These are phyloP conservation scores for Bucco capensis DNA, from an alignment of 2,113 vertebrate species.

Conservation along the genomic window DNA sequence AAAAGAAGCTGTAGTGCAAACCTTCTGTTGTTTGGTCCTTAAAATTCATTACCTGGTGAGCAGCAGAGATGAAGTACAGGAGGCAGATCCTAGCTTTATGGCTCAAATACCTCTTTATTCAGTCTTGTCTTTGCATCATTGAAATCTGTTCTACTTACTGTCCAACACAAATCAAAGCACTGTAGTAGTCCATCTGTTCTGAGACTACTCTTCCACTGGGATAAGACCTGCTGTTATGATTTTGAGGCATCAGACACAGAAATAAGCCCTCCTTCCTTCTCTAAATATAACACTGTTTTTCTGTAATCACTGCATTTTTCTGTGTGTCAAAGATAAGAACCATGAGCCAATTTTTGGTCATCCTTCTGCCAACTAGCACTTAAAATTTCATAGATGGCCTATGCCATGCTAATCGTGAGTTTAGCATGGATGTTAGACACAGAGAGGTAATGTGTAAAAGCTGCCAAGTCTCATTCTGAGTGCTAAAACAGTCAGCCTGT, in stretches of 20 bases:
- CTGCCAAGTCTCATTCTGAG: slow-evolving; percentile 24
- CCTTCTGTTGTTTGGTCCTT: not conserved
- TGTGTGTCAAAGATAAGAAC: slow-evolving; percentile 53
- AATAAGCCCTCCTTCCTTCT: slow-evolving; percentile 28
- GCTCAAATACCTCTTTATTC: not conserved
- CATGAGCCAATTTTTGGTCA: slow-evolving; percentile 22
- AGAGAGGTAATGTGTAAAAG: not conserved
- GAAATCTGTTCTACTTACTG: slow-evolving; percentile 1
- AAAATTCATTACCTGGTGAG: not conserved
- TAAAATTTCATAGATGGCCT: slow-evolving; percentile 40
- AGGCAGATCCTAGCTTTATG: not conserved
- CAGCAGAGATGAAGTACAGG: not conserved
- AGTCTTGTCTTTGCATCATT: not conserved
- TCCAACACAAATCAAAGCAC: slow-evolving; percentile 27
- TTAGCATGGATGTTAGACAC: slow-evolving; percentile 33
- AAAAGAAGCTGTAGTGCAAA: not conserved
- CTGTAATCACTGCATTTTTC: slow-evolving; percentile 30
- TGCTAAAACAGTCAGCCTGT: not conserved
- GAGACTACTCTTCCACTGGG: slow-evolving; percentile 21
- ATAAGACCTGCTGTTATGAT: slow-evolving; percentile 9
- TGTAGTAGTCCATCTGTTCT: slow-evolving; percentile 17
- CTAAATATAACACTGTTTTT: slow-evolving; percentile 4
- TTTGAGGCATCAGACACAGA: not conserved
- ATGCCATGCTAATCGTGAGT: slow-evolving; percentile 1
- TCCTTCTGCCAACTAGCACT: slow-evolving; percentile 37